These are phyloP conservation scores for Scelioninae gen. 1 DNA, from an alignment of 2,888 invertebrate genomes.

Conservation along the genomic window DNA sequence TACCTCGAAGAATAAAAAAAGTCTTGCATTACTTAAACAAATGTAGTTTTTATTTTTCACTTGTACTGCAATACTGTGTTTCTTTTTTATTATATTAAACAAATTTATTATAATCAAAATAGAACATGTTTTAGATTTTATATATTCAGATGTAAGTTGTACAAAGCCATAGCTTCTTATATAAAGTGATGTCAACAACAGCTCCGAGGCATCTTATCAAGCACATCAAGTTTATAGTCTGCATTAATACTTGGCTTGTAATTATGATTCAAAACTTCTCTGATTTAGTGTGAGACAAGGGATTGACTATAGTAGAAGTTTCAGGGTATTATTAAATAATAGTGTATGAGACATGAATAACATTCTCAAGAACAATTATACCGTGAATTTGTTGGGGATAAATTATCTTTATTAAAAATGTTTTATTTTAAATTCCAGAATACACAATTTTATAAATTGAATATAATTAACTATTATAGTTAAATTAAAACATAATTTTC, in stretches of 20 bases:
- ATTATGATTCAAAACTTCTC: slow-evolving; percentile 24
- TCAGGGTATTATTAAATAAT: slow-evolving; percentile 6
- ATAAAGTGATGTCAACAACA: slow-evolving; percentile 6
- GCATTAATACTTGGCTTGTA: slow-evolving; percentile 15
- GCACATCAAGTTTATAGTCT: slow-evolving; percentile 23
- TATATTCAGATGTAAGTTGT: neutral
- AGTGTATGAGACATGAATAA: neutral
- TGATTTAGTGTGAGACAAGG: slow-evolving; percentile 7
- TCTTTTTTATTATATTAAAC: too few relatives aligned
- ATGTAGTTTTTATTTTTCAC: too few relatives aligned
- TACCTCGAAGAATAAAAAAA: too few relatives aligned
- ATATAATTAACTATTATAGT: too few relatives aligned
- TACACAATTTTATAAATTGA: neutral
- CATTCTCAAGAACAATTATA: neutral
- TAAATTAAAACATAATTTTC: too few relatives aligned
- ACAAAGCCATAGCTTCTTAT: neutral
- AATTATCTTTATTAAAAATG: neutral
- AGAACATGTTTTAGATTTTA: too few relatives aligned
- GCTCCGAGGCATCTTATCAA: neutral
- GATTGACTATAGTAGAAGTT: slow-evolving; percentile 10
- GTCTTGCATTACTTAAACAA: too few relatives aligned
- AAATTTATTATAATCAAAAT: too few relatives aligned
- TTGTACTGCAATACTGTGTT: too few relatives aligned
- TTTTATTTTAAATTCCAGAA: neutral
- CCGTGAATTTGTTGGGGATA: neutral